Evolutionary conservation across 1,140 invertebrate species (phyloP).

Genomic region (Dinoponera quadriceps): DNA sequence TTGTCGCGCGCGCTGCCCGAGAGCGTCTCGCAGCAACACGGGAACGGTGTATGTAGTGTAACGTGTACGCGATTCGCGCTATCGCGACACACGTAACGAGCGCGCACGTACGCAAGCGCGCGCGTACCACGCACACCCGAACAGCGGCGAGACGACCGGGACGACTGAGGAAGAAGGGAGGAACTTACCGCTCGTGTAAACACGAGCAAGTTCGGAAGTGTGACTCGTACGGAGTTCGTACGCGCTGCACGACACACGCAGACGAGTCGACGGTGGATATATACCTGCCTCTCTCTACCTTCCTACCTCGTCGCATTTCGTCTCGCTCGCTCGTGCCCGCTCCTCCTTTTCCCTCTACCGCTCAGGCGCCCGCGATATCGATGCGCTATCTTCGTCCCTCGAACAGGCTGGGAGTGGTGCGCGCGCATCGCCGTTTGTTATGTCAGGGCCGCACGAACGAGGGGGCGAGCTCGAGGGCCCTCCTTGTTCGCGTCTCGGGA

Average conservation of each 20-base stretch:
- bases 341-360: conserved; percentile 7
- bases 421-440: conserved; percentile 69
- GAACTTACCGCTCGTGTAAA: conserved; percentile 63
- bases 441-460: conserved; percentile 44
- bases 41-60: conserved; percentile 19
- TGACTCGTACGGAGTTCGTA: conserved; percentile 47
- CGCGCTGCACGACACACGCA: conserved; percentile 49
- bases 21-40: conserved; percentile 46
- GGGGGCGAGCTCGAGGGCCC: too few relatives aligned
- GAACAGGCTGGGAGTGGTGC: conserved; percentile 42
- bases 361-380: background rate
- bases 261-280: conserved; percentile 1
- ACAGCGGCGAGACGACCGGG: background rate
- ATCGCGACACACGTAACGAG: background rate
- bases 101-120: background rate
- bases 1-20: conserved; percentile 23
- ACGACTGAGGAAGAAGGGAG: conserved; percentile 8
- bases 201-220: conserved; percentile 57
- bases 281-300: background rate
- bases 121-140: background rate
- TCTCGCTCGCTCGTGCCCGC: conserved; percentile 27
- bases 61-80: background rate
- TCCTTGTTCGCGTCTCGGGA: background rate
- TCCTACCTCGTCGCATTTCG: background rate
- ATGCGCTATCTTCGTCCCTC: conserved; percentile 21